Evolutionary conservation across 2,797 vertebrate species (phyloP).

Genomic region (Gallinago solitaria): DNA sequence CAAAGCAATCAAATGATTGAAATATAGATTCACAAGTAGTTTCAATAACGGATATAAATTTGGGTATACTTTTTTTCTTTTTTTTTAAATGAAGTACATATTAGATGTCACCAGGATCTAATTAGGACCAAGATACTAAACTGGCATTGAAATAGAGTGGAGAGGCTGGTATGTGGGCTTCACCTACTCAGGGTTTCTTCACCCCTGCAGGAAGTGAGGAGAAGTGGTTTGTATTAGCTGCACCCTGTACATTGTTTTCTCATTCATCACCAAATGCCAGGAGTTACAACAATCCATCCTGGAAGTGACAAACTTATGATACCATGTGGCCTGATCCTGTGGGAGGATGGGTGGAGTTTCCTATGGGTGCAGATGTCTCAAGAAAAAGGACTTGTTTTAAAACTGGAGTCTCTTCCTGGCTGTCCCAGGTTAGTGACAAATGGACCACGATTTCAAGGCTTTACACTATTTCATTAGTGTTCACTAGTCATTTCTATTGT

Average conservation of each 20-base stretch:
- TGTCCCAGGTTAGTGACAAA: not conserved
- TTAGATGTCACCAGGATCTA: not conserved
- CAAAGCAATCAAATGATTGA: not conserved
- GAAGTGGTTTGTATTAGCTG: not conserved
- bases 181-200: not conserved
- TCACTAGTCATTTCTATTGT: not conserved
- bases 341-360: conserved; percentile 56
- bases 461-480: not conserved
- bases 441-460: not conserved
- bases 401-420: not conserved
- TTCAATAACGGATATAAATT: not conserved
- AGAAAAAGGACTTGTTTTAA: not conserved
- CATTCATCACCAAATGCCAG: not conserved
- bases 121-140: not conserved
- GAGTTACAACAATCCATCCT: conserved; percentile 45
- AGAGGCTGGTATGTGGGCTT: not conserved
- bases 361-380: not conserved
- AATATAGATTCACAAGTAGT: not conserved
- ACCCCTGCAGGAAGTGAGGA: not conserved
- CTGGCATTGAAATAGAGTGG: not conserved
- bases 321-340: not conserved
- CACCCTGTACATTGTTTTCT: conserved; percentile 17
- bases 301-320: conserved; percentile 46
- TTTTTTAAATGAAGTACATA: not conserved
- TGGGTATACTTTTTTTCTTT: fast-evolving